Evolutionary conservation across 2,797 vertebrate species (phyloP), one percentile per base, ranked within the genome.

Genomic region (Nyctibius grandis): DNA sequence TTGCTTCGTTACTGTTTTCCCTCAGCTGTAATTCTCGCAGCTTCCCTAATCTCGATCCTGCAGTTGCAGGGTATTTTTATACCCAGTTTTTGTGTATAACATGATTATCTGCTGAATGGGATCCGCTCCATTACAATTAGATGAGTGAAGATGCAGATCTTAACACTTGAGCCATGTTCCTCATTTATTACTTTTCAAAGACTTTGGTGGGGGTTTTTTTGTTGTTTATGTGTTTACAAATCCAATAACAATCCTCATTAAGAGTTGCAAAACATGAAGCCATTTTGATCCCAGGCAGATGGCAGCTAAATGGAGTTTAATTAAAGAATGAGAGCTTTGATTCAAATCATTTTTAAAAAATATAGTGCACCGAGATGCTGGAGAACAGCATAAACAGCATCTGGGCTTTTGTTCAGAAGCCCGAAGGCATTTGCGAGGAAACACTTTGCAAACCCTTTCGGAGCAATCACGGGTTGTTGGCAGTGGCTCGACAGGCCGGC

Each of bases 281-380:
- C 91, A 93, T 97, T 95, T 96, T 97, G 86, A 97, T 97, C 96
- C 76, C 88, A 94, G 96, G 91, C 98, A 98, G 98, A 98, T 98
- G 98, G 97, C 94, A 87, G 86, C 92, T 97, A 96, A 98, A 98
- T 97, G 96, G 96, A 97, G 96, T 97, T 98, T 98, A 98, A 98
- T 98, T 98, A 97, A 98, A 97, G 98, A 97, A 97, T 96, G 95
- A 98, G 95, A 74, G 93, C 96, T 98, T 92, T 95, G 95, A 96
- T 98, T 97, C 78, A 93, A 96, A 97, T 80, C 67, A 88, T 96
- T 97, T 95, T 84, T 51, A 0, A 68, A 92, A 97, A 97, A 92
- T 86, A 73, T 19, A 95, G 94, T 81, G 72, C 75, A 82, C 87
- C 9, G 12, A 48, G 88, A 93, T 85, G 56, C 80, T 84, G 51